A percentile compares a stretch with the other conserved stretches of the same genome.
These are phyloP conservation scores for Planiliza haematocheilus DNA, from an alignment of 2,113 vertebrate genomes.

Conservation along the genomic window DNA sequence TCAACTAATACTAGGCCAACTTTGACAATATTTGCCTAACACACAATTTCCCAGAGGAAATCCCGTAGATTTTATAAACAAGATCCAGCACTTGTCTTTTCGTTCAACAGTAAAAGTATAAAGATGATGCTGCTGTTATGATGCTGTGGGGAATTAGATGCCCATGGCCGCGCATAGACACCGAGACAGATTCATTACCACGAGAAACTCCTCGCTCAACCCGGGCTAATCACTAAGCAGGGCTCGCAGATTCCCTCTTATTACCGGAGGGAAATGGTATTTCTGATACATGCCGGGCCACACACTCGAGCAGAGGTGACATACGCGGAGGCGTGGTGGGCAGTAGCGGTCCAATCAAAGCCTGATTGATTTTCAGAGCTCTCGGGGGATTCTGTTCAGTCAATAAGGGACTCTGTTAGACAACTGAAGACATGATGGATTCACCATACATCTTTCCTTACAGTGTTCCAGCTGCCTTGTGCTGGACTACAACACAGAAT, in stretches of 20 bases:
- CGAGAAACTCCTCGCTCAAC: constrained; percentile 47
- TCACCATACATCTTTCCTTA: constrained; percentile 43
- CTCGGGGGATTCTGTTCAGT: constrained; percentile 64
- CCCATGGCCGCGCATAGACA: neutral
- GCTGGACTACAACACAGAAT: neutral
- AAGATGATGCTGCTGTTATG: neutral
- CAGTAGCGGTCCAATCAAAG: constrained; percentile 71
- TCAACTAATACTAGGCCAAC: too few species aligned
- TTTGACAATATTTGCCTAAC: too few species aligned
- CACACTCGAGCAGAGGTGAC: constrained; percentile 35
- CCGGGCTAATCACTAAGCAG: constrained; percentile 31
- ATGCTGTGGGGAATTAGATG: neutral
- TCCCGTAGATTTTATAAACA: neutral
- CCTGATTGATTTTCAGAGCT: constrained; percentile 73
- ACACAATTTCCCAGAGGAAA: too few species aligned
- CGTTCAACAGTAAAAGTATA: neutral
- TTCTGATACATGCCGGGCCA: constrained; percentile 25
- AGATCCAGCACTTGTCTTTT: neutral
- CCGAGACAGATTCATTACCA: constrained; percentile 22
- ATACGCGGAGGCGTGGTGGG: constrained; percentile 55
- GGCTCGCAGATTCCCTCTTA: neutral
- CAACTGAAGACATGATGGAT: constrained; percentile 76
- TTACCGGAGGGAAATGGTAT: constrained; percentile 24
- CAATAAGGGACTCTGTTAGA: constrained; percentile 77
- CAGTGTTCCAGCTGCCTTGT: constrained; percentile 39